Evolutionary conservation across 1,140 invertebrate species (phyloP).

Genomic region (Zaprionus gabonicus): DNA sequence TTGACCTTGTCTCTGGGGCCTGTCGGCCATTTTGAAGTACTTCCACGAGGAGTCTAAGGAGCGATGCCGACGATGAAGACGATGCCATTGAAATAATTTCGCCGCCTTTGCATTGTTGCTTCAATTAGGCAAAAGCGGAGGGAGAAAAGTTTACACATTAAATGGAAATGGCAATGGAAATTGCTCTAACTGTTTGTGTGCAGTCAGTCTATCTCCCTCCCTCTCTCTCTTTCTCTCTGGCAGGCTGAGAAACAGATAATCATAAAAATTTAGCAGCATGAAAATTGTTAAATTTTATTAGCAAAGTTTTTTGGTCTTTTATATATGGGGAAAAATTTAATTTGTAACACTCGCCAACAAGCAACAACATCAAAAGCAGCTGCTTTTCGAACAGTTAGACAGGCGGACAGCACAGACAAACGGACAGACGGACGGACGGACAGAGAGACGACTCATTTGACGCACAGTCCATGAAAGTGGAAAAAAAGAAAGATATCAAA

Average conservation of each 20-base stretch:
- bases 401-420: not conserved
- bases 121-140: slow-evolving; percentile 57
- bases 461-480: slow-evolving; percentile 12
- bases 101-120: slow-evolving; percentile 71
- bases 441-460: not conserved
- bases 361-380: slow-evolving; percentile 76
- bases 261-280: slow-evolving; percentile 76
- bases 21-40: slow-evolving; percentile 48
- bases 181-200: slow-evolving; percentile 41
- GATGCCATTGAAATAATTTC: slow-evolving; percentile 65
- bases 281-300: slow-evolving; percentile 80
- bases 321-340: slow-evolving; percentile 62
- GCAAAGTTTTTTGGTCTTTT: slow-evolving; percentile 58
- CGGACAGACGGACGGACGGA: not conserved
- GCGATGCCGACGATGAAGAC: not conserved
- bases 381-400: slow-evolving; percentile 46
- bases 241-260: slow-evolving; percentile 63
- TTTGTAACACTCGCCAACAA: slow-evolving; percentile 59
- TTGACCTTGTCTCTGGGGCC: slow-evolving; percentile 62
- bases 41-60: slow-evolving; percentile 24
- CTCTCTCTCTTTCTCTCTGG: slow-evolving; percentile 29
- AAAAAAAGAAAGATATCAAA: slow-evolving; percentile 25
- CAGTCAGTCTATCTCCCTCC: slow-evolving; percentile 23
- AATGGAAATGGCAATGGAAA: slow-evolving; percentile 47
- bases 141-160: slow-evolving; percentile 67